Evolutionary conservation across 2,888 invertebrate species (phyloP).

Genomic region (Neoaliturus tenellus): DNA sequence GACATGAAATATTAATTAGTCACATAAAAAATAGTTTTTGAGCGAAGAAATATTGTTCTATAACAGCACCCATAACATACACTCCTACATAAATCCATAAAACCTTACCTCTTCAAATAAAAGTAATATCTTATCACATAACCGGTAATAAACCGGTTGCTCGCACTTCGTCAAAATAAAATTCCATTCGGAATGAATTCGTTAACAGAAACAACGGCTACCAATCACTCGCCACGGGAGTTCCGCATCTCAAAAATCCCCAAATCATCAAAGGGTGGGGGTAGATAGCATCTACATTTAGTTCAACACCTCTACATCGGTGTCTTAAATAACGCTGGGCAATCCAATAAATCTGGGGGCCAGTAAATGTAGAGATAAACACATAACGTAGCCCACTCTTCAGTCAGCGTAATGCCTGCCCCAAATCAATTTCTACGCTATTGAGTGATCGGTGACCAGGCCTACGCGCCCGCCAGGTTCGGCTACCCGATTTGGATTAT

Average conservation of each 20-base stretch:
- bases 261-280: slow-evolving; percentile 15
- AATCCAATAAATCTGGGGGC: slow-evolving; percentile 6
- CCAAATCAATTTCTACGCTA: slow-evolving; percentile 48
- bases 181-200: slow-evolving; percentile 17
- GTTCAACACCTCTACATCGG: slow-evolving; percentile 40
- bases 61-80: too few relatives aligned
- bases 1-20: too few relatives aligned
- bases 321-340: slow-evolving; percentile 8
- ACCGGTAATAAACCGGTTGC: background rate
- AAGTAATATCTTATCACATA: too few relatives aligned
- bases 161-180: slow-evolving; percentile 19
- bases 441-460: background rate
- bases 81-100: too few relatives aligned
- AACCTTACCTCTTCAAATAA: too few relatives aligned
- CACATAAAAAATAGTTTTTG: too few relatives aligned
- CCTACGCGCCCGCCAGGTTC: background rate
- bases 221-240: slow-evolving; percentile 8
- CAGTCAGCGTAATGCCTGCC: slow-evolving; percentile 9
- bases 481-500: slow-evolving; percentile 17
- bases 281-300: slow-evolving; percentile 43
- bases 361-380: slow-evolving; percentile 22
- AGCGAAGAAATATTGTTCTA: too few relatives aligned
- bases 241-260: background rate
- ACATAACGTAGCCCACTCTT: background rate
- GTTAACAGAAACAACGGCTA: background rate